phyloP scores from a whole-genome alignment of 2,888 invertebrate genomes.

The Lasiommata megera region DNA sequence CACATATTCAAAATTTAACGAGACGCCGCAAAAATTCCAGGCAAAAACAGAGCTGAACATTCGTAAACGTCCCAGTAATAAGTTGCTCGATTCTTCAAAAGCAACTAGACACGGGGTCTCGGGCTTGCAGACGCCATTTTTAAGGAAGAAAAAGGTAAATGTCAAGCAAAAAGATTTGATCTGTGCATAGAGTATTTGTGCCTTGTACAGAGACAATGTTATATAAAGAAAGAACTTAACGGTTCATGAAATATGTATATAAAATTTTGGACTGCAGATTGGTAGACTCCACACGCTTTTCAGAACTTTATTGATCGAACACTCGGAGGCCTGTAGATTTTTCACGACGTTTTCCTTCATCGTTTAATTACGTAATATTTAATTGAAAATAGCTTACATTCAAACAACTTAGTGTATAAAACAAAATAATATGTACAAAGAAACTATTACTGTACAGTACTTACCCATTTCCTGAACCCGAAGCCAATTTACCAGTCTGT shows the following conservation, averaged over 20 bases:
- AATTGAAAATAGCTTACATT: too few relatives aligned
- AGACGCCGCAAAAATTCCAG: constrained; percentile 38
- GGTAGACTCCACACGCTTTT: too few relatives aligned
- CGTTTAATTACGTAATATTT: too few relatives aligned
- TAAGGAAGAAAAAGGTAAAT: constrained; percentile 32
- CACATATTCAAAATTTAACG: constrained; percentile 35
- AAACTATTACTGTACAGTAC: background rate
- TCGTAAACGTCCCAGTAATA: constrained; percentile 49
- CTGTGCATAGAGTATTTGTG: constrained; percentile 18
- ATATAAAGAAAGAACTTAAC: too few relatives aligned
- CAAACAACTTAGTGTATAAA: too few relatives aligned
- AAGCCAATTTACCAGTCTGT: constrained; percentile 9
- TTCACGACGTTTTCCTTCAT: too few relatives aligned
- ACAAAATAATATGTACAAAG: background rate
- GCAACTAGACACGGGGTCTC: constrained; percentile 37
- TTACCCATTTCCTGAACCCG: constrained; percentile 3
- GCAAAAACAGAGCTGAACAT: constrained; percentile 43
- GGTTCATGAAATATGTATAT: too few relatives aligned
- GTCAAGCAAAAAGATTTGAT: constrained; percentile 26
- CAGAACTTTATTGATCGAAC: too few relatives aligned
- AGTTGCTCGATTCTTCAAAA: constrained; percentile 46
- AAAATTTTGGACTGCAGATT: too few relatives aligned
- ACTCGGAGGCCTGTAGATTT: too few relatives aligned
- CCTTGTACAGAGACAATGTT: background rate
- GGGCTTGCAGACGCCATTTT: constrained; percentile 30